Percentiles rank a stretch among this genome's conserved stretches.
Conservation (phyloP, 1,140 invertebrate genomes). For the Trichonephila clavipes region DNA sequence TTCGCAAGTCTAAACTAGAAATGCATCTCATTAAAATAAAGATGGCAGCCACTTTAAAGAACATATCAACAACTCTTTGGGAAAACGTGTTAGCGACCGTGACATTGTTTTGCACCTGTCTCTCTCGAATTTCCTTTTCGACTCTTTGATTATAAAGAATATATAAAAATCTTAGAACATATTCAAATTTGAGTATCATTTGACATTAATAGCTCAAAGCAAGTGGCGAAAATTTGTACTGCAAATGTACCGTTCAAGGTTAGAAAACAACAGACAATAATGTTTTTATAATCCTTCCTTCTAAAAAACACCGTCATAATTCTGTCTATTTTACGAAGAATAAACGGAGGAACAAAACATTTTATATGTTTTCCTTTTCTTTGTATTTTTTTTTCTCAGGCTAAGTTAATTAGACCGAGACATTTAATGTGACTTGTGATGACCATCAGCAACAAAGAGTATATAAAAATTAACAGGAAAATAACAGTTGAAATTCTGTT, state of each 20-base stretch:
- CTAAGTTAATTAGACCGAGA: too few relatives aligned
- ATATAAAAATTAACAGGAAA: too few relatives aligned
- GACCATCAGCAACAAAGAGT: too few relatives aligned
- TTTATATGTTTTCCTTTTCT: background rate
- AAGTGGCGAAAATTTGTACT: background rate
- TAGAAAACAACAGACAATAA: slow-evolving; percentile 1
- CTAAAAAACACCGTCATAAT: background rate
- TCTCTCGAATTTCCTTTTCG: background rate
- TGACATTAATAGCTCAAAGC: background rate
- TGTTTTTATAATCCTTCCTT: background rate
- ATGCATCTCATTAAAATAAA: background rate
- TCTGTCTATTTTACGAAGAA: background rate
- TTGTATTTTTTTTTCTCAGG: too few relatives aligned
- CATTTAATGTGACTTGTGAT: too few relatives aligned
- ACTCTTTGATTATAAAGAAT: background rate
- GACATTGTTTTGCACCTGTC: slow-evolving; percentile 25
- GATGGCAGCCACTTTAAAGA: background rate
- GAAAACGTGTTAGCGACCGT: background rate
- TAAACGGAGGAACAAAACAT: background rate
- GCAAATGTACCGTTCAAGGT: background rate
- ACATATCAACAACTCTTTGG: background rate
- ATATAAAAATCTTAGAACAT: background rate
- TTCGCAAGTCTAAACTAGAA: background rate
- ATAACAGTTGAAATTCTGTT: too few relatives aligned
- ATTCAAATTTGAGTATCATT: background rate